Evolutionary conservation across 2,888 invertebrate genomes (phyloP).

Genomic region (Dermolepida albohirtum): DNA sequence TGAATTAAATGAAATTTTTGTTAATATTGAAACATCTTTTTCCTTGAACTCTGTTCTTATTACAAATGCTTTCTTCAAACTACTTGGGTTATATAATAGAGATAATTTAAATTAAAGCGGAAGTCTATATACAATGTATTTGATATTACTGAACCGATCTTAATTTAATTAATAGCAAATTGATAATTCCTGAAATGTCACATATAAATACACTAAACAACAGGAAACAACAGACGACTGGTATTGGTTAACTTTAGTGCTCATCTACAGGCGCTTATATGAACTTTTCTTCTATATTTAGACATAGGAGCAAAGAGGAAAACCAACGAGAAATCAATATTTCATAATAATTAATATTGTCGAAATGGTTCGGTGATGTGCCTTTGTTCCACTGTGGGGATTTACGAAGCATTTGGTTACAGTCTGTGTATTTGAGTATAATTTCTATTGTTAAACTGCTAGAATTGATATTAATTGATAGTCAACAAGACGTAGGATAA

Average conservation of each 20-base stretch:
- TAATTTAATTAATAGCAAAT: constrained; percentile 20
- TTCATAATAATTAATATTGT: constrained; percentile 25
- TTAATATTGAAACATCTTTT: too few species aligned
- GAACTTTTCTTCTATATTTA: too few species aligned
- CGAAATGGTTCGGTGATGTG: constrained; percentile 12
- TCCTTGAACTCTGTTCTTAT: too few species aligned
- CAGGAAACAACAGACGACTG: background rate
- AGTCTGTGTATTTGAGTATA: constrained; percentile 5
- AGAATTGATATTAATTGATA: constrained; percentile 28
- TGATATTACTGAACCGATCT: background rate
- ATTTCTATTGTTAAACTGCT: background rate
- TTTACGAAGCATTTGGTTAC: background rate
- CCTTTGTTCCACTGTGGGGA: constrained; percentile 14
- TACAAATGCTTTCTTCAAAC: too few species aligned
- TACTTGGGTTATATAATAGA: too few species aligned
- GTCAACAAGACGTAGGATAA: constrained; percentile 6
- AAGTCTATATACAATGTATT: background rate
- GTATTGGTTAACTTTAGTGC: constrained; percentile 1
- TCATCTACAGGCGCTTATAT: too few species aligned
- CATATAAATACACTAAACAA: background rate
- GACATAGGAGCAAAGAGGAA: background rate
- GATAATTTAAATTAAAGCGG: too few species aligned
- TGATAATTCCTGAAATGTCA: background rate
- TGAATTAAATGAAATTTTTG: too few species aligned
- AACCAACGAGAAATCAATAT: constrained; percentile 10